A percentile compares a stretch with the other conserved stretches of the same genome.
These are phyloP conservation scores for Phylloscopus trochilus DNA, from an alignment of 2,113 vertebrate species.

Conservation along the genomic window DNA sequence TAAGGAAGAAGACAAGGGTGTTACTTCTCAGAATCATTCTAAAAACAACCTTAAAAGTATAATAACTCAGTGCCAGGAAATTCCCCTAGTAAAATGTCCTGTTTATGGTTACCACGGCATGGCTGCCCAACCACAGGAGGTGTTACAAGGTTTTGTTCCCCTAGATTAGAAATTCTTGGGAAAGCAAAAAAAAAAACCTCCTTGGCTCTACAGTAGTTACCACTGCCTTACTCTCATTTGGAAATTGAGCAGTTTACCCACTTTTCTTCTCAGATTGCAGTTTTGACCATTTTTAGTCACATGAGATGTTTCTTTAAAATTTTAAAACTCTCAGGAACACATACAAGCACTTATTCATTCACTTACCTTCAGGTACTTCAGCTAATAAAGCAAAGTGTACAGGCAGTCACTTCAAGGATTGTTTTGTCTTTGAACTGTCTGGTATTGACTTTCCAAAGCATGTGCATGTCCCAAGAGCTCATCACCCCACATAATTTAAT, in stretches of 20 bases:
- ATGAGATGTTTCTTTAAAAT: neutral
- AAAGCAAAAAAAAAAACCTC: neutral
- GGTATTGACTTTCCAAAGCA: neutral
- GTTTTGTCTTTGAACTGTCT: neutral
- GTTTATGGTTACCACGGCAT: neutral
- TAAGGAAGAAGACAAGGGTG: neutral
- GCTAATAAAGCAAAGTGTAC: neutral
- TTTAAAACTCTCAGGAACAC: neutral
- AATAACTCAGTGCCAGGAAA: neutral
- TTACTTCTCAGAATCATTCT: neutral
- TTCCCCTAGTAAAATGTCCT: neutral
- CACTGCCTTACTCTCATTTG: neutral
- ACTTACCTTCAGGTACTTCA: neutral
- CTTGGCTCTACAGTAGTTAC: neutral
- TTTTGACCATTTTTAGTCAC: neutral
- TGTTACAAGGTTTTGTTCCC: neutral
- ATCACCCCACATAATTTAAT: neutral
- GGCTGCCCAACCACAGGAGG: neutral
- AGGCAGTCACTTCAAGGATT: neutral
- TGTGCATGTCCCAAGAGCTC: neutral
- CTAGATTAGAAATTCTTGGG: neutral
- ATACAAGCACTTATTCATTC: neutral
- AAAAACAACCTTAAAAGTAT: neutral
- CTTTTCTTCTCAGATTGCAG: neutral
- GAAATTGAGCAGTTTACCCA: neutral